Conservation (phyloP, 1,140 invertebrate species). For the Brachionus manjavacas region DNA sequence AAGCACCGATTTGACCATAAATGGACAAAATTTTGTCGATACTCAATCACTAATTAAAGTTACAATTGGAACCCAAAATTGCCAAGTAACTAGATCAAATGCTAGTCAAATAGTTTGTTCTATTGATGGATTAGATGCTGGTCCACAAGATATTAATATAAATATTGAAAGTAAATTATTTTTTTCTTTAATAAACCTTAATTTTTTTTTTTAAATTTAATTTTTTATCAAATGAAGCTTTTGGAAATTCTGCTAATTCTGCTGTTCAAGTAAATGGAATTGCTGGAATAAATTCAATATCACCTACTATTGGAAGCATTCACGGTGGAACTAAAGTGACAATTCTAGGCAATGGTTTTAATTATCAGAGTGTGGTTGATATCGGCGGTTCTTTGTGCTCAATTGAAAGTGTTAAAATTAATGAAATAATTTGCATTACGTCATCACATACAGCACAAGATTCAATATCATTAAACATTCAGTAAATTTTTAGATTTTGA, state of each 20-base stretch:
- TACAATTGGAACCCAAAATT: slow-evolving; percentile 28
- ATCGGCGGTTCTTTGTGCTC: neutral
- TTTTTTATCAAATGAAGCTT: neutral
- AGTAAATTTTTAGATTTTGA: neutral
- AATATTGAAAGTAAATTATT: slow-evolving; percentile 18
- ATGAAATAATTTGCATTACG: slow-evolving; percentile 17
- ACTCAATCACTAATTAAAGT: neutral
- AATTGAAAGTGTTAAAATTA: neutral
- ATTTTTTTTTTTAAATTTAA: too few species aligned
- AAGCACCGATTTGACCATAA: neutral
- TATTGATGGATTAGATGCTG: neutral
- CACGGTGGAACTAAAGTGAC: slow-evolving; percentile 50
- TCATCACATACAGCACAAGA: neutral
- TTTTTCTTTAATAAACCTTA: neutral
- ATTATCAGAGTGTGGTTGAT: neutral
- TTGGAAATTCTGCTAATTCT: neutral
- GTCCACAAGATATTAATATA: neutral
- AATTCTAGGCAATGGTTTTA: slow-evolving; percentile 49
- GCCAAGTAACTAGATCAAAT: neutral
- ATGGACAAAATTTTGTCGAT: neutral
- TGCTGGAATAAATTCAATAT: neutral
- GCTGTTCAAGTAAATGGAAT: neutral
- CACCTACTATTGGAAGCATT: neutral
- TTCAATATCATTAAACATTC: neutral
- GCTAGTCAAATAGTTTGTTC: neutral